Conservation (phyloP, 2,888 invertebrate species). For the Eueremaeus valkanovi region DNA sequence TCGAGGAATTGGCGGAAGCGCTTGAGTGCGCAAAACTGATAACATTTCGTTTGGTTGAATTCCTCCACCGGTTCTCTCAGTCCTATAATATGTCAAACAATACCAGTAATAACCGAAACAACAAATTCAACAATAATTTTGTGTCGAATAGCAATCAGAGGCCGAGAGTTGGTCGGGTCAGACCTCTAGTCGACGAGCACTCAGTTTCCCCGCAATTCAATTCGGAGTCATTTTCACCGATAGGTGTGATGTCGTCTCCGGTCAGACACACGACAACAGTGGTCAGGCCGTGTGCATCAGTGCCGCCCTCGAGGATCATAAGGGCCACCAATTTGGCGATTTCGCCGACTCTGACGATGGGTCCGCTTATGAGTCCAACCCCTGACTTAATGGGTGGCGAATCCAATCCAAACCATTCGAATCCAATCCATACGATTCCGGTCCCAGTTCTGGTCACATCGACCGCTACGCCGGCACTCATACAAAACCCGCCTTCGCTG, state of each 20-base stretch:
- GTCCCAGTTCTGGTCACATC: background rate
- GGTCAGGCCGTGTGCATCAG: slow-evolving; percentile 14
- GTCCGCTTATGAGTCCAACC: background rate
- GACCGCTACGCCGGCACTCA: background rate
- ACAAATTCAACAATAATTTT: background rate
- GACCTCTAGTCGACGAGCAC: background rate
- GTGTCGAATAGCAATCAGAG: background rate
- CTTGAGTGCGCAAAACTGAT: slow-evolving; percentile 38
- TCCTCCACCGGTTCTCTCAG: background rate
- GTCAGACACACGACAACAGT: background rate
- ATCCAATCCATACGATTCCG: background rate
- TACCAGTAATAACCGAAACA: slow-evolving; percentile 17
- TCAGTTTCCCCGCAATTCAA: slow-evolving; percentile 2
- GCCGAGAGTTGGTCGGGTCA: background rate
- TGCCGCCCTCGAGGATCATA: slow-evolving; percentile 6
- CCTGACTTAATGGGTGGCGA: background rate
- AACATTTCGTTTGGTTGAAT: slow-evolving; percentile 29
- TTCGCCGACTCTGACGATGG: background rate
- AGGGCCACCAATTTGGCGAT: background rate
- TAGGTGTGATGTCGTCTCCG: background rate
- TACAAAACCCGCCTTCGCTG: background rate
- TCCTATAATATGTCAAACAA: background rate
- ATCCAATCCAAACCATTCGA: background rate
- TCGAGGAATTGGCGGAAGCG: slow-evolving; percentile 30
- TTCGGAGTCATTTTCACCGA: slow-evolving; percentile 18